These are phyloP conservation scores for Okapia johnstoni DNA, from an alignment of 2,113 vertebrate species.

Conservation along the genomic window DNA sequence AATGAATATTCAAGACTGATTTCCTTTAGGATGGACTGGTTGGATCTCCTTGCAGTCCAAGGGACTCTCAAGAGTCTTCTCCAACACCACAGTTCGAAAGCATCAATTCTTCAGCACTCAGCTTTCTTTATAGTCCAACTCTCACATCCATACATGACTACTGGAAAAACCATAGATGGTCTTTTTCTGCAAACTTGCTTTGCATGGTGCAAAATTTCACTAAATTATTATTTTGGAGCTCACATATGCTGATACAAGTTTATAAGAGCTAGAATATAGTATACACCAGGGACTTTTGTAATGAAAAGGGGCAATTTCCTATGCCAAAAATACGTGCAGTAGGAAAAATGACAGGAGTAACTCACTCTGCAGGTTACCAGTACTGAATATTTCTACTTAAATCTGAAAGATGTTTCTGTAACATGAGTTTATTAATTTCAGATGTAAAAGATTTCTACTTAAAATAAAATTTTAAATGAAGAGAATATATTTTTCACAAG, in stretches of 20 bases:
- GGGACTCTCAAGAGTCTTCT: neutral
- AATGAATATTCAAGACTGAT: neutral
- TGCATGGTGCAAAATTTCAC: neutral
- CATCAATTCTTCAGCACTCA: neutral
- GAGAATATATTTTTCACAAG: neutral
- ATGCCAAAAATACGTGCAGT: neutral
- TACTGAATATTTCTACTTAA: neutral
- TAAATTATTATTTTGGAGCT: neutral
- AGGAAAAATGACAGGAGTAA: neutral
- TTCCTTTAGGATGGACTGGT: neutral
- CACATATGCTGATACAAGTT: neutral
- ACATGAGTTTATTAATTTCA: neutral
- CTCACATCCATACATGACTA: neutral
- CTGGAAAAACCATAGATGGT: neutral
- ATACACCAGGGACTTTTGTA: neutral
- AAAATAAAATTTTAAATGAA: constrained; percentile 19
- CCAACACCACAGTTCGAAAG: neutral
- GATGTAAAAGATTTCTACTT: constrained; percentile 1
- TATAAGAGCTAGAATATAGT: neutral
- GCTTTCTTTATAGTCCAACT: neutral
- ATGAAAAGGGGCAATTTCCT: neutral
- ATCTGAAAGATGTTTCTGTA: neutral
- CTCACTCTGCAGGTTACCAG: neutral
- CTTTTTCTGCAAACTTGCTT: constrained; percentile 20
- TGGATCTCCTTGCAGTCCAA: neutral